Evolutionary conservation across 1,140 invertebrate genomes (phyloP).

Genomic region (Hylyphantes graminicola): DNA sequence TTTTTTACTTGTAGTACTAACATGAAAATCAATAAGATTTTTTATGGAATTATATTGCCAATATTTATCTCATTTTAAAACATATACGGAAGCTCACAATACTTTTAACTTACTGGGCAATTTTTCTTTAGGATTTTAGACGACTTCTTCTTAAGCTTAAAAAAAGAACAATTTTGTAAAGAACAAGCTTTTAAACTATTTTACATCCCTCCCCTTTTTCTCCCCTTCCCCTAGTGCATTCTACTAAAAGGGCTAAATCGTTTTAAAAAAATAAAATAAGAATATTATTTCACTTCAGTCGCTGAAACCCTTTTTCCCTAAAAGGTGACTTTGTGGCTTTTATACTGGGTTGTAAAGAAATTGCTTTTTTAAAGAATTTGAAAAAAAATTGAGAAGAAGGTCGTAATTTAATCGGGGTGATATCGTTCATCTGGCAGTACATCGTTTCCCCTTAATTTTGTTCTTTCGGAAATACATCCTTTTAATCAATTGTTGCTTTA

Average conservation of each 20-base stretch:
- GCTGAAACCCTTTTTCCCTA: conserved; percentile 27
- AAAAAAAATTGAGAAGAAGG: neutral
- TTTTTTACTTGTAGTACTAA: no score
- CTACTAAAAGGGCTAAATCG: no score
- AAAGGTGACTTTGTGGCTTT: conserved; percentile 52
- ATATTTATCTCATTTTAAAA: no score
- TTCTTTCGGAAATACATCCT: conserved; percentile 15
- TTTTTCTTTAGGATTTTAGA: no score
- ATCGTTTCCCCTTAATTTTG: conserved; percentile 37
- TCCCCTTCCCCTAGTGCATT: conserved; percentile 2
- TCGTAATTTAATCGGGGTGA: conserved; percentile 38
- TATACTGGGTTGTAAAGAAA: conserved; percentile 18
- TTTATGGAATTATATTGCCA: no score
- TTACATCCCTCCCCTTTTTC: neutral
- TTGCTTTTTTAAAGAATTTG: conserved; percentile 8
- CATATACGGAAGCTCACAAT: no score
- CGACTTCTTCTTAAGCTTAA: no score
- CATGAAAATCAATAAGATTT: no score
- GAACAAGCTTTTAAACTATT: no score
- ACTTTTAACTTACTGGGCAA: no score
- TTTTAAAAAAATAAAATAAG: conserved; percentile 1
- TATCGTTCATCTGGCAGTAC: conserved; percentile 24
- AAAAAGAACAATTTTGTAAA: no score
- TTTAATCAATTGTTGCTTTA: conserved; percentile 21
- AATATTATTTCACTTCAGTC: conserved; percentile 8